A percentile compares a stretch with the other conserved stretches of the same genome.
phyloP scores from a whole-genome alignment of 2,888 invertebrate species.

The Acrobasis consociella region DNA sequence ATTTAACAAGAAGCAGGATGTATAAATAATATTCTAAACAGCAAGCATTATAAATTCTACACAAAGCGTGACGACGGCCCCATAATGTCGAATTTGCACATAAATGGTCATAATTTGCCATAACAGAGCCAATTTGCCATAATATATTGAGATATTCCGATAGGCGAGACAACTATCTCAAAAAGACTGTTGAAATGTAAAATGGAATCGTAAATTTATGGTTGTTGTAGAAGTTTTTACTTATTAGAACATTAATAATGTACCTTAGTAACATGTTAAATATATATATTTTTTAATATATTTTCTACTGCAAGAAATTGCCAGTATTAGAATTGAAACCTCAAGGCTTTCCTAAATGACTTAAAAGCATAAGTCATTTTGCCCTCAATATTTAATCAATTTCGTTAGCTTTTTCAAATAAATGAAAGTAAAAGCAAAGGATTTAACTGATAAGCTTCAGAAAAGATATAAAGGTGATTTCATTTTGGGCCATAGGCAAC shows the following conservation, averaged over 20 bases:
- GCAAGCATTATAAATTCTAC: constrained; percentile 24
- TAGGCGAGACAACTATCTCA: constrained; percentile 15
- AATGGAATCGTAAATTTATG: background rate
- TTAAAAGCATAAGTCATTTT: no score
- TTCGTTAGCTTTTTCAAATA: background rate
- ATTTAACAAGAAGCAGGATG: background rate
- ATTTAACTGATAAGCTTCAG: background rate
- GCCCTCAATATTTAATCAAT: background rate
- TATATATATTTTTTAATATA: no score
- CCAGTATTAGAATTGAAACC: no score
- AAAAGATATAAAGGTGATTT: background rate
- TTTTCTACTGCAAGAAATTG: no score
- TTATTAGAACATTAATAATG: no score
- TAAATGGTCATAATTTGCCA: constrained; percentile 60
- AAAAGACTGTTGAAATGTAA: constrained; percentile 21
- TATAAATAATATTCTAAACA: constrained; percentile 28
- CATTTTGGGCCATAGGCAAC: background rate
- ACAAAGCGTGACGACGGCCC: constrained; percentile 25
- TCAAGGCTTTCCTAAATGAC: no score
- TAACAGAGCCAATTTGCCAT: constrained; percentile 51
- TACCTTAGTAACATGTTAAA: no score
- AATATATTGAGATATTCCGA: constrained; percentile 44
- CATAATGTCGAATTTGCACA: constrained; percentile 50
- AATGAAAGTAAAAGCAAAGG: background rate
- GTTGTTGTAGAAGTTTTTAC: background rate